Conservation (phyloP, 2,888 invertebrate genomes). For the Nemotelus nigrinus region DNA sequence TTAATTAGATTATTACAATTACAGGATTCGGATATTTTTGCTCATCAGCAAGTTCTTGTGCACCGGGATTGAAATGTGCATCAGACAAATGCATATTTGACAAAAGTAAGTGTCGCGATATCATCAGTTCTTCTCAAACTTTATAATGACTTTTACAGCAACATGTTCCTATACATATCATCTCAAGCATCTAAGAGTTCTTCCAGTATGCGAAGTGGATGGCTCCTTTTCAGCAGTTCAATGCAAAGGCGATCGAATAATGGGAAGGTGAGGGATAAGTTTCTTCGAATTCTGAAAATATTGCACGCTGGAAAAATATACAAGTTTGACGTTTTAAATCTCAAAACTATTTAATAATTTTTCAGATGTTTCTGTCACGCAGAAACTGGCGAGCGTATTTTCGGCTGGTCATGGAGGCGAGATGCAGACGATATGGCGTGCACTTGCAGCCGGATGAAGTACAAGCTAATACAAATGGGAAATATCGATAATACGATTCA, state of each 20-base stretch:
- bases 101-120: constrained; percentile 53
- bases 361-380: constrained; percentile 75
- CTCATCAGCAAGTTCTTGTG: constrained; percentile 53
- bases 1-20: too few relatives aligned
- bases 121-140: background rate
- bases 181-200: constrained; percentile 54
- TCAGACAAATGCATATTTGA: constrained; percentile 54
- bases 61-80: constrained; percentile 59
- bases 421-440: constrained; percentile 69
- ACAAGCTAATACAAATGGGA: constrained; percentile 64
- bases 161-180: constrained; percentile 54
- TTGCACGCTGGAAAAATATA: too few relatives aligned
- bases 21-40: constrained; percentile 35
- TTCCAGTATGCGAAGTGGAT: constrained; percentile 68
- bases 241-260: constrained; percentile 72
- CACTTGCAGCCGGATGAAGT: constrained; percentile 72
- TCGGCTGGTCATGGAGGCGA: constrained; percentile 72
- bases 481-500: constrained; percentile 70
- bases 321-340: too few relatives aligned
- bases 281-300: background rate
- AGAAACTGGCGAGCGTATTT: constrained; percentile 70
- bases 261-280: constrained; percentile 67
- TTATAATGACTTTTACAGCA: constrained; percentile 42
- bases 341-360: background rate
- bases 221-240: constrained; percentile 72